A percentile compares a stretch with the other conserved stretches of the same genome.
Conservation (phyloP, 2,113 vertebrate species). For the Pteropus alecto region DNA sequence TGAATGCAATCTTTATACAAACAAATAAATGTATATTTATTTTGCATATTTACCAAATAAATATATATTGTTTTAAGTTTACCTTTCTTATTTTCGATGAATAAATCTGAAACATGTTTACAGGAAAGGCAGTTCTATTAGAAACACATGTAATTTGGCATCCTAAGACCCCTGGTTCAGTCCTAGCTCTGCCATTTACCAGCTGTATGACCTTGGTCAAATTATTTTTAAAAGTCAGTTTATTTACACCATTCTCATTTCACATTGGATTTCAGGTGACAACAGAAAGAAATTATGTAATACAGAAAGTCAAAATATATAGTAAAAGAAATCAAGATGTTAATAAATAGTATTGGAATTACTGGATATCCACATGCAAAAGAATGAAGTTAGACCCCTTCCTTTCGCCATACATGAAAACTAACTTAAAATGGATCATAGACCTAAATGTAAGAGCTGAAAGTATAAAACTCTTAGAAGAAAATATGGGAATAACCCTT, state of each 20-base stretch:
- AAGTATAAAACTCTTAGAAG: not conserved
- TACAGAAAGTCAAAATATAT: not conserved
- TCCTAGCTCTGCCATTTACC: not conserved
- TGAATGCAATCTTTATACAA: not conserved
- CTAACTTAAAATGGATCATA: not conserved
- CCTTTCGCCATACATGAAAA: not conserved
- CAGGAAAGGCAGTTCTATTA: not conserved
- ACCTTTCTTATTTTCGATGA: not conserved
- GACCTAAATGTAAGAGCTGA: not conserved
- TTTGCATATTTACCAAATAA: not conserved
- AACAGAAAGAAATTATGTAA: not conserved
- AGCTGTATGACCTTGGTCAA: not conserved
- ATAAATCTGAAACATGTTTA: not conserved
- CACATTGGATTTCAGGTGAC: not conserved
- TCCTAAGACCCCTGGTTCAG: not conserved
- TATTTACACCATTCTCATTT: not conserved
- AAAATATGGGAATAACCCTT: not conserved
- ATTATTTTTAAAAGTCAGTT: not conserved
- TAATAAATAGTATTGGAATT: not conserved
- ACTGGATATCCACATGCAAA: not conserved
- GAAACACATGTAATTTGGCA: not conserved
- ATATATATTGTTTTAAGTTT: not conserved
- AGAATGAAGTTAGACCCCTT: not conserved
- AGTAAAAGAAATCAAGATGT: not conserved
- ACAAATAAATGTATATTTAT: not conserved